Base-by-base conservation (phyloP, 2,888 invertebrate species). In the Capitulum mitella region DNA sequence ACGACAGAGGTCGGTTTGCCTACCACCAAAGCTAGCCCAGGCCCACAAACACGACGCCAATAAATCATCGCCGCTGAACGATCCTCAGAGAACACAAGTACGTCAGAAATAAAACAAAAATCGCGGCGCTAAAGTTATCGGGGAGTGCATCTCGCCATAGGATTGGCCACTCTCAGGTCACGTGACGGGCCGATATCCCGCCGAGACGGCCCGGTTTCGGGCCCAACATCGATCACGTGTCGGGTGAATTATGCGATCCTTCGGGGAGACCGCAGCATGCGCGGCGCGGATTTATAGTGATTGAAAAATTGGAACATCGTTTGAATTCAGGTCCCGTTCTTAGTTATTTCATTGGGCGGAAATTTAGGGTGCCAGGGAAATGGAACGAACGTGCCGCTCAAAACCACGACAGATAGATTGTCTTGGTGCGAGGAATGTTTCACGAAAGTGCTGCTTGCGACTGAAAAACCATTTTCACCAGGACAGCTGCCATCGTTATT, bases 241-340 rank as follows among this genome's bases (percentile, higher is more conserved):
- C 43, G 76, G 32, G 10, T 48, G 48, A 76, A 76, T 40, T 46
- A 76, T 26, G 29, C 26, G 26, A 16, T n/a, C 76, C 48, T 43
- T 40, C 46, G 16, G 46, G 29, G 32, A 48, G 76, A 14, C 43
- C n/a, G 34, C 3, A 29, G 34, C 64, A 64, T 64, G 64, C 29
- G 64, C 34, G 10, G 32, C 22, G 40, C 14, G 37, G 70, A 70
- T 70, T 70, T 70, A 70, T 40, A 16, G 70, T 40, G 37, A 70
- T 70, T 37, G 70, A 70, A 70, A 70, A 70, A 40, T 70, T 70
- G 29, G 29, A 37, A 26, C 26, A 26, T 40, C 70, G 70, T 70
- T 70, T 26, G 29, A 19, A 70, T 40, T 29, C 70, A 26, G 70
- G 37, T 40, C 70, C 19, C 40, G 70, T 37, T 70, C 70, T 70